Evolutionary conservation across 1,140 invertebrate species (phyloP).

Genomic region (Nymphalis io): DNA sequence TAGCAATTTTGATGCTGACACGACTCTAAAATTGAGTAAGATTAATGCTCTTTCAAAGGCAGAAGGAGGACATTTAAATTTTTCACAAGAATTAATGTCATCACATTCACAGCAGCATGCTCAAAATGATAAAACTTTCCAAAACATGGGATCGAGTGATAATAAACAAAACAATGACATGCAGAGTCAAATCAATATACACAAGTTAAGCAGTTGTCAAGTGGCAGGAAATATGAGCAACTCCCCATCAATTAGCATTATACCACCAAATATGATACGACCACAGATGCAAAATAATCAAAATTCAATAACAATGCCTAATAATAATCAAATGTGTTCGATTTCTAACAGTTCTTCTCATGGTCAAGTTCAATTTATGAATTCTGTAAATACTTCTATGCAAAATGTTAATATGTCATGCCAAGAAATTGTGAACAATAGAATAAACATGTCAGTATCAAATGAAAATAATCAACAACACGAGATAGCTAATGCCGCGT

Average conservation of each 20-base stretch:
- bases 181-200: conserved; percentile 65
- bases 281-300: conserved; percentile 66
- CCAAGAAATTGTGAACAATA: conserved; percentile 66
- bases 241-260: conserved; percentile 70
- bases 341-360: conserved; percentile 58
- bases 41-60: conserved; percentile 75
- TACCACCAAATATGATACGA: conserved; percentile 70
- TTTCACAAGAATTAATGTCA: conserved; percentile 76
- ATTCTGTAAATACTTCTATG: conserved; percentile 65
- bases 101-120: conserved; percentile 73
- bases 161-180: conserved; percentile 65
- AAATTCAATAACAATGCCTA: conserved; percentile 62
- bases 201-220: conserved; percentile 75
- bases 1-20: conserved; percentile 72
- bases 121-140: conserved; percentile 71
- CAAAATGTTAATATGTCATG: conserved; percentile 71
- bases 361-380: conserved; percentile 68
- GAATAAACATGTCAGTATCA: conserved; percentile 54
- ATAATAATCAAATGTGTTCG: conserved; percentile 71
- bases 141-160: conserved; percentile 67
- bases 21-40: conserved; percentile 72
- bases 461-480: conserved; percentile 63
- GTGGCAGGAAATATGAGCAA: conserved; percentile 64
- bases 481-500: conserved; percentile 52
- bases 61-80: conserved; percentile 73